Conservation (phyloP, 1,140 invertebrate species). For the Diorhabda sublineata region DNA sequence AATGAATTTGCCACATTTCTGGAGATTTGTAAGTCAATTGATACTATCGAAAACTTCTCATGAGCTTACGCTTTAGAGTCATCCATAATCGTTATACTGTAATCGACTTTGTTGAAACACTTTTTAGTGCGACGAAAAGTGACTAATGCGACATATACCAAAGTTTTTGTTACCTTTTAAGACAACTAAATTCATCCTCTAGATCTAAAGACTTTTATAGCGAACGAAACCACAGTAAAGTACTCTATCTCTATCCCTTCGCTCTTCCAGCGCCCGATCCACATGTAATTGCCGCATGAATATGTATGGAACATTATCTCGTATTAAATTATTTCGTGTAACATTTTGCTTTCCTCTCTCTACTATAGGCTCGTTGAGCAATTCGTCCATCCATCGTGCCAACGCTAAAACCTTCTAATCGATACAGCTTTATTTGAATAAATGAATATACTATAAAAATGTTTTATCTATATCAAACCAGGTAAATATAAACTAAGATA, state of each 20-base stretch:
- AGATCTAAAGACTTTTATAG: neutral
- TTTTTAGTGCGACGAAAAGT: too few species aligned
- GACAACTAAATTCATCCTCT: neutral
- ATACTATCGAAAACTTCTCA: too few species aligned
- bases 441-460: neutral
- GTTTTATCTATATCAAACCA: too few species aligned
- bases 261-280: slow-evolving; percentile 16
- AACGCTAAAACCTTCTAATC: neutral
- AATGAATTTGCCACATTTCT: too few species aligned
- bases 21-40: too few species aligned
- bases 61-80: too few species aligned
- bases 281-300: slow-evolving; percentile 41
- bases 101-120: too few species aligned
- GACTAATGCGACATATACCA: neutral
- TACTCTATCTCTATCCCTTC: neutral
- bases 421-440: slow-evolving; percentile 2
- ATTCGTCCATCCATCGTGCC: neutral
- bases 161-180: neutral
- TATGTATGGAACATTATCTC: slow-evolving; percentile 42
- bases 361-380: neutral
- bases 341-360: slow-evolving; percentile 24
- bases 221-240: neutral
- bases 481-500: too few species aligned
- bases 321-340: slow-evolving; percentile 39
- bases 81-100: too few species aligned